Conservation (phyloP, 2,888 invertebrate species). For the Adelognathus sp. region DNA sequence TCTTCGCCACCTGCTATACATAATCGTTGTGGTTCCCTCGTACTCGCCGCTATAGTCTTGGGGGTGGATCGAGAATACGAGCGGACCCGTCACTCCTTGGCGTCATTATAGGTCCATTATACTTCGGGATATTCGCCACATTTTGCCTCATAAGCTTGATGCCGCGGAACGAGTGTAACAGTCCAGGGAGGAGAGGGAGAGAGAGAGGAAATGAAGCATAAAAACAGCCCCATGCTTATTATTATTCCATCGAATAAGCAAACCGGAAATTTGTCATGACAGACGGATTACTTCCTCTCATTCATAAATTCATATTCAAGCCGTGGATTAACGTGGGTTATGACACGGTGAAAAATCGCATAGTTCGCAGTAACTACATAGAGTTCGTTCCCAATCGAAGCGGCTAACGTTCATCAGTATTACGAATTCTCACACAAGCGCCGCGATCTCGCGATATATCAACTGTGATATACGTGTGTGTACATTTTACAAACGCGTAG, state of each 20-base stretch:
- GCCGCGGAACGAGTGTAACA: not conserved
- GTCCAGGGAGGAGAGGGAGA: not conserved
- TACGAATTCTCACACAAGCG: conserved; percentile 24
- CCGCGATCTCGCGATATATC: not conserved
- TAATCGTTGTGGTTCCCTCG: not conserved
- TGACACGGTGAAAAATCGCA: not conserved
- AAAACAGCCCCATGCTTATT: not conserved
- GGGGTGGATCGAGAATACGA: conserved; percentile 6
- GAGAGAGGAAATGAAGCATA: not conserved
- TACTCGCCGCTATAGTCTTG: not conserved
- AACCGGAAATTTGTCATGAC: not conserved
- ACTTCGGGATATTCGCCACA: not conserved
- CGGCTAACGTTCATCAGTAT: conserved; percentile 9
- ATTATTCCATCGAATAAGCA: not conserved
- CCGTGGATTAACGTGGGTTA: not conserved
- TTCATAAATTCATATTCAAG: not conserved
- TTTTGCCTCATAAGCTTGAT: not conserved
- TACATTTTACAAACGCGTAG: not conserved
- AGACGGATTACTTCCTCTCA: not conserved
- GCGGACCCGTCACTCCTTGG: not conserved
- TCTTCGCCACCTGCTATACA: not conserved
- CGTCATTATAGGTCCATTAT: conserved; percentile 11
- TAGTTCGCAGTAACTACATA: not conserved
- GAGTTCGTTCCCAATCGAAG: not conserved
- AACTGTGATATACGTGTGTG: not conserved